phyloP scores from a whole-genome alignment of 2,888 invertebrate species.

The Eupithecia dodoneata region DNA sequence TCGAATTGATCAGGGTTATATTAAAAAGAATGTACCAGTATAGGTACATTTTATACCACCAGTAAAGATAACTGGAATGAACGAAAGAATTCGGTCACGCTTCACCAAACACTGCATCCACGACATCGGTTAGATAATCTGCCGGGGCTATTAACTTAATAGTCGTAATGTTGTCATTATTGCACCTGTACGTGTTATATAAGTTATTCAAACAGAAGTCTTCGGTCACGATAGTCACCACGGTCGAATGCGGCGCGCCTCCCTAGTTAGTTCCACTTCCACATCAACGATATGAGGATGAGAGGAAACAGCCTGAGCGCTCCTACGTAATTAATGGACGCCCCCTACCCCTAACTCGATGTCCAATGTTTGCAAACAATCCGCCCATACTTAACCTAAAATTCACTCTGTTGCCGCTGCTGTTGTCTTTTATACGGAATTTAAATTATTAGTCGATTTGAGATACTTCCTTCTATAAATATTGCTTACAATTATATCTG shows the following conservation, averaged over 20 bases:
- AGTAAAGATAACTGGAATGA: slow-evolving; percentile 18
- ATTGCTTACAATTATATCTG: too few species aligned
- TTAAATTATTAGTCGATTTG: too few species aligned
- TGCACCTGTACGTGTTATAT: slow-evolving; percentile 52
- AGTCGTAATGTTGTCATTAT: slow-evolving; percentile 40
- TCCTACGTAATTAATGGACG: slow-evolving; percentile 38
- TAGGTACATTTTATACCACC: background rate
- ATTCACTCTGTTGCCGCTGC: too few species aligned
- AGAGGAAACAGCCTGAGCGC: slow-evolving; percentile 69
- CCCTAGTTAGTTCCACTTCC: slow-evolving; percentile 66
- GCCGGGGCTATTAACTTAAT: slow-evolving; percentile 40
- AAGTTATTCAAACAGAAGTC: slow-evolving; percentile 53
- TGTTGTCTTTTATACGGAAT: too few species aligned
- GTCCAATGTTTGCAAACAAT: too few species aligned
- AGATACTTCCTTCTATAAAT: too few species aligned
- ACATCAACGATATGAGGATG: slow-evolving; percentile 68
- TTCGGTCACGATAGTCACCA: slow-evolving; percentile 69
- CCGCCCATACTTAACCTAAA: too few species aligned
- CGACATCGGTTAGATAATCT: slow-evolving; percentile 41
- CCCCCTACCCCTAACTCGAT: too few species aligned
- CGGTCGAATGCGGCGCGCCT: slow-evolving; percentile 59
- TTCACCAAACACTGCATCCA: slow-evolving; percentile 31
- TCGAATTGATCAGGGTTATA: background rate
- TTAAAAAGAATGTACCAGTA: background rate
- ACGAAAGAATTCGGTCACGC: slow-evolving; percentile 33